Evolutionary conservation across 2,113 vertebrate species (phyloP).

Genomic region (Oceanodroma tethys): DNA sequence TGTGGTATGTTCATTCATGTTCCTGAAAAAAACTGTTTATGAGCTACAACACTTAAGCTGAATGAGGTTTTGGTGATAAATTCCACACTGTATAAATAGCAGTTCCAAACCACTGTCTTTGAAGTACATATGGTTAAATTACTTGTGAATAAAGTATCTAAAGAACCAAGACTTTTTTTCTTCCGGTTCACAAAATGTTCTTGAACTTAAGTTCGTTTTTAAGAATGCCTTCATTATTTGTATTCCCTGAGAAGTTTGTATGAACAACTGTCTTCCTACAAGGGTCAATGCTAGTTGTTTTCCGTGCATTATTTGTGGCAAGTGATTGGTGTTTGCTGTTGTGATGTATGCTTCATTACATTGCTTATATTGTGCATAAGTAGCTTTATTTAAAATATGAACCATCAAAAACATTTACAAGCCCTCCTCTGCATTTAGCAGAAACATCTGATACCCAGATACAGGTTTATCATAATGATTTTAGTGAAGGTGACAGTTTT

Average conservation of each 20-base stretch:
- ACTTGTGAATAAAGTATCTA: not conserved
- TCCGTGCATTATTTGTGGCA: not conserved
- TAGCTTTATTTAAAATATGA: not conserved
- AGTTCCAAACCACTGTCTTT: not conserved
- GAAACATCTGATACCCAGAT: not conserved
- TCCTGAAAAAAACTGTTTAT: not conserved
- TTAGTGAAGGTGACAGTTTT: not conserved
- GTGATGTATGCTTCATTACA: not conserved
- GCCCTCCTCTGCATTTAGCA: not conserved
- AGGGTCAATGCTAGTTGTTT: not conserved
- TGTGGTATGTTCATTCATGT: not conserved
- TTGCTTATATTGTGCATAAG: not conserved
- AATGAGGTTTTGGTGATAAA: not conserved
- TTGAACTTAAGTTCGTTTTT: not conserved
- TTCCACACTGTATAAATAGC: not conserved
- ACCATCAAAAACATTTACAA: not conserved
- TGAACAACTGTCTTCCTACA: not conserved
- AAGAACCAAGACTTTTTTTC: not conserved
- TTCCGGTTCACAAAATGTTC: not conserved
- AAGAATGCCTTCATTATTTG: not conserved
- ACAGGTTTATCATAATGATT: not conserved
- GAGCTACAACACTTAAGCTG: not conserved
- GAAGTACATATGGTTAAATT: not conserved
- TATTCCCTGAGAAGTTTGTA: not conserved
- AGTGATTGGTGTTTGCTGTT: not conserved